Evolutionary conservation across 2,797 vertebrate genomes (phyloP), one percentile per base, ranked within the genome.

Genomic region (Ficedula albicollis): DNA sequence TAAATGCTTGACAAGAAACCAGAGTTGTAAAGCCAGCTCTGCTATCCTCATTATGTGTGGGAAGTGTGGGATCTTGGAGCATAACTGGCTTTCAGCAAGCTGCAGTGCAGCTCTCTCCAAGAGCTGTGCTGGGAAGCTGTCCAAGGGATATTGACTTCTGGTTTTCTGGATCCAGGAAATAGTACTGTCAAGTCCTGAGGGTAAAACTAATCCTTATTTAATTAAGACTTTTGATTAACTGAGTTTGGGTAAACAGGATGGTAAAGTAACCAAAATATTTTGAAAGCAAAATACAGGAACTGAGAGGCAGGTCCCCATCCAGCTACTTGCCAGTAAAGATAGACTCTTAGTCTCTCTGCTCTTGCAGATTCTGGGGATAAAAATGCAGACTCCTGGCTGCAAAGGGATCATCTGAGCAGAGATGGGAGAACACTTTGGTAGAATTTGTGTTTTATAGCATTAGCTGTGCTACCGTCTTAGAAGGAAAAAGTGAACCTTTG

Each of bases 141-240:
- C 95, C 94, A 94, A 90, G 52, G 77, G 77, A 86, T 95, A 96
- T 90, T 92, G 95, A 96, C 87, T 93, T 93, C 82, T 93, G 76
- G 10, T 66, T 84, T 89, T 86, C 69, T 82, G 84, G 70, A 94
- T 90, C 59, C 82, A 69, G 90, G 79, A 96, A 96, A 96, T 55
- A 94, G 89, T 70, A 89, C 84, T 94, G 73, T 89, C 79, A 89
- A 46, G 69, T 94, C 96, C 95, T 56, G 82, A 88, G 91, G 96
- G 25, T 62, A 91, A 93, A 96, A 79, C 34, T 94, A 94, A 95
- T 96, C 94, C 92, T 90, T 94, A 93, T 93, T 96, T 97, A 97
- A 96, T 96, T 95, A 95, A 81, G 83, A 91, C 82, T 87, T 92
- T 92, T 95, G 82, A 96, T 95, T 96, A 93, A 49, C 79, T 94